Evolutionary conservation across 2,888 invertebrate species (phyloP).

Genomic region (Drosophila ustulata): DNA sequence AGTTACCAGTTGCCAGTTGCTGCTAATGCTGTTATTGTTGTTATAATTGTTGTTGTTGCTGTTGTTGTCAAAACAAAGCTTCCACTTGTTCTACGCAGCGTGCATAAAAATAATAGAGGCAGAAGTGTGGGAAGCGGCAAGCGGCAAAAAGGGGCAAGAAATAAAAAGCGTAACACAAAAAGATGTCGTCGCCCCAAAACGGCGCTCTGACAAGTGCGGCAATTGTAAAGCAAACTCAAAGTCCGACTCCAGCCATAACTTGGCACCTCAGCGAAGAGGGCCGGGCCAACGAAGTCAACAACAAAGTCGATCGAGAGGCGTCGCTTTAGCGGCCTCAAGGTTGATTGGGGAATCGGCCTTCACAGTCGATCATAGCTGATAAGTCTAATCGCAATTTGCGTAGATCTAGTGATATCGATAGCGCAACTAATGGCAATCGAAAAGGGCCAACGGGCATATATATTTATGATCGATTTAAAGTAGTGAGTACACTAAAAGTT

Average conservation of each 20-base stretch:
- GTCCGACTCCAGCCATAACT: neutral
- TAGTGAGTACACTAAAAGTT: no score
- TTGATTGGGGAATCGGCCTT: neutral
- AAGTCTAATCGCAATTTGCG: neutral
- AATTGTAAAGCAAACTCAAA: slow-evolving; percentile 63
- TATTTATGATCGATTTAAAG: no score
- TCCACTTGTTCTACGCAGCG: slow-evolving; percentile 81
- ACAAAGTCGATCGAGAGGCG: neutral
- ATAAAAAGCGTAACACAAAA: slow-evolving; percentile 38
- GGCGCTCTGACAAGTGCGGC: slow-evolving; percentile 72
- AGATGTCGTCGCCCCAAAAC: slow-evolving; percentile 45
- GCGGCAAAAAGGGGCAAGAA: slow-evolving; percentile 2
- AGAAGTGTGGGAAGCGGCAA: neutral
- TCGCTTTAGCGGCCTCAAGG: neutral
- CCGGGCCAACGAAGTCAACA: neutral
- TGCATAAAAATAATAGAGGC: slow-evolving; percentile 67
- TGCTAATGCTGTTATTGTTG: slow-evolving; percentile 59
- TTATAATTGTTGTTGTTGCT: slow-evolving; percentile 45
- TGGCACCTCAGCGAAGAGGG: neutral
- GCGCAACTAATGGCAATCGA: no score
- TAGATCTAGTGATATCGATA: no score
- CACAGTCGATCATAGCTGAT: neutral
- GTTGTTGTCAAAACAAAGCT: slow-evolving; percentile 82
- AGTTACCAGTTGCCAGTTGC: slow-evolving; percentile 39
- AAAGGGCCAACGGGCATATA: no score